phyloP scores from a whole-genome alignment of 2,113 vertebrate genomes.

The Oreochromis niloticus region DNA sequence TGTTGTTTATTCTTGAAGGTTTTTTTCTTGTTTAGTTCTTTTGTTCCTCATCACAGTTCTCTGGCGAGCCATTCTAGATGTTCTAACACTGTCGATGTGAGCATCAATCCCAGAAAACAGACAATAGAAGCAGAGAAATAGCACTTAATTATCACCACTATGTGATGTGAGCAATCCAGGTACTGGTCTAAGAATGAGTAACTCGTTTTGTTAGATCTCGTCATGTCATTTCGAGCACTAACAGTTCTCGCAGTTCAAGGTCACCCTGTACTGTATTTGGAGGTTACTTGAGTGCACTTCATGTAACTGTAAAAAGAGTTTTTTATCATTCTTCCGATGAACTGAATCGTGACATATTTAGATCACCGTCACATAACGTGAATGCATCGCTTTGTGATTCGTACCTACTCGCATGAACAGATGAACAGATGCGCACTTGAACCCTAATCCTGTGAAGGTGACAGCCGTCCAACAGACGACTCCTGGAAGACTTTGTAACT shows the following conservation, averaged over 20 bases:
- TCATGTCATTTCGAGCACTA: not conserved
- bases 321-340: not conserved
- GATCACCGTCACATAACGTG: not conserved
- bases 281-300: not conserved
- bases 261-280: not conserved
- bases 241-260: not conserved
- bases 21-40: not conserved
- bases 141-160: not conserved
- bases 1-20: not conserved
- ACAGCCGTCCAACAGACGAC: not conserved
- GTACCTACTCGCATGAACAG: not conserved
- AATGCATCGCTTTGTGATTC: not conserved
- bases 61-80: accelerated
- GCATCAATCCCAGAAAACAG: not conserved
- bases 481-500: not conserved
- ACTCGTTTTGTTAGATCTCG: not conserved
- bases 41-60: not conserved
- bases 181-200: not conserved
- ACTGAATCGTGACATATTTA: not conserved
- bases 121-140: not conserved
- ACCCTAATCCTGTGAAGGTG: not conserved
- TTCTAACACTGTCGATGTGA: accelerated
- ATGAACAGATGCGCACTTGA: not conserved
- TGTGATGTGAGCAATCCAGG: not conserved
- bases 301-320: not conserved